phyloP scores from a whole-genome alignment of 2,888 invertebrate genomes.

The Chouioia cunea region DNA sequence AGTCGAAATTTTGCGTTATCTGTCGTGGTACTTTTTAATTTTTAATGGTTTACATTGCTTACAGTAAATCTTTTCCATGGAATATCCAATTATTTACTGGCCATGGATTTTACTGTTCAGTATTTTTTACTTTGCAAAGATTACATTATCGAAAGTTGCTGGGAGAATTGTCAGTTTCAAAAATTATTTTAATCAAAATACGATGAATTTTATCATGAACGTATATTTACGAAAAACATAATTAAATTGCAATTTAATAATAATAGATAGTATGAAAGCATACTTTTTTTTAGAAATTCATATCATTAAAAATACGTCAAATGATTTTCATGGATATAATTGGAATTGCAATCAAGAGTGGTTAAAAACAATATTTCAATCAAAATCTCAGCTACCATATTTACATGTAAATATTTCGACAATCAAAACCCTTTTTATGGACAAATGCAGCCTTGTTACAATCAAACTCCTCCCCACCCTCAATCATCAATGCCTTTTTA shows the following conservation, averaged over 20 bases:
- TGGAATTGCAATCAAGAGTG: background rate
- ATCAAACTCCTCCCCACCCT: no score
- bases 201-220: background rate
- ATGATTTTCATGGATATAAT: background rate
- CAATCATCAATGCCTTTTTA: no score
- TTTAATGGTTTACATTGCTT: conserved; percentile 19
- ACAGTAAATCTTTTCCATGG: background rate
- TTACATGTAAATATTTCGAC: no score
- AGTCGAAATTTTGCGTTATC: conserved; percentile 24
- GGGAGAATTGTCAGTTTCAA: no score
- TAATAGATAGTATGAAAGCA: no score
- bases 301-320: background rate
- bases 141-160: no score
- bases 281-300: background rate
- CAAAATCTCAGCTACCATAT: no score
- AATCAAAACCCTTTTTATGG: no score
- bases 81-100: conserved; percentile 26
- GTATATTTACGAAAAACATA: background rate
- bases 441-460: no score
- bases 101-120: background rate
- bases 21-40: conserved; percentile 29
- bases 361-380: background rate
- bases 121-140: conserved; percentile 1
- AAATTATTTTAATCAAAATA: background rate
- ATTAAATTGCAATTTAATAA: no score